These are phyloP conservation scores for Barnardius zonarius DNA, from an alignment of 2,113 vertebrate genomes.

Conservation along the genomic window DNA sequence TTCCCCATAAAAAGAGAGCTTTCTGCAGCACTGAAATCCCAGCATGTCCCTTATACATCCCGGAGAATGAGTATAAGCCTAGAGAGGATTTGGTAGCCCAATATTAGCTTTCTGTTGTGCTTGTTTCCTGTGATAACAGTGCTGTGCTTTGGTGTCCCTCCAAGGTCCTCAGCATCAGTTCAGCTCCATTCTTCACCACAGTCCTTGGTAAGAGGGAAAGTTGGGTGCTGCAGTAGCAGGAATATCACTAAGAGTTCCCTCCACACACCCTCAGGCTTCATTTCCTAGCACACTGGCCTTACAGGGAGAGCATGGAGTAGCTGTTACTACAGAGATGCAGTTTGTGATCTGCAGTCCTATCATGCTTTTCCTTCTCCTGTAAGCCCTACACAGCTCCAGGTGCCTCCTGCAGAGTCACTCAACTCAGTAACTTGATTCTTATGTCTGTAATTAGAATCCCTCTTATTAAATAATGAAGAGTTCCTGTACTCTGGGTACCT, in stretches of 20 bases:
- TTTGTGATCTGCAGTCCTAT: neutral
- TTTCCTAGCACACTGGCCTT: neutral
- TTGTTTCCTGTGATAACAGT: neutral
- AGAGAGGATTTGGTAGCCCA: neutral
- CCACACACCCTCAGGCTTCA: rapidly evolving
- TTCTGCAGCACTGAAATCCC: neutral
- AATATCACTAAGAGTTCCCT: rapidly evolving
- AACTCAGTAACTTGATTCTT: conserved; percentile 3
- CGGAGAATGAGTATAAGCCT: neutral
- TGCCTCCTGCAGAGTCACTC: neutral
- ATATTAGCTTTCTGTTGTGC: neutral
- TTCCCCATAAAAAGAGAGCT: neutral
- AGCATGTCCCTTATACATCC: neutral
- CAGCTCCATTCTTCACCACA: rapidly evolving
- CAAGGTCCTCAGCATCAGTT: rapidly evolving
- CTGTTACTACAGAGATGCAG: neutral
- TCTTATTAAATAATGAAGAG: conserved; percentile 58
- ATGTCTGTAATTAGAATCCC: conserved; percentile 25
- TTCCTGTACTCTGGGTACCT: neutral
- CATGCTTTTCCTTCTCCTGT: neutral
- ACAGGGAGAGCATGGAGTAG: neutral
- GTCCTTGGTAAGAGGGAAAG: neutral
- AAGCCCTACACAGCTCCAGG: neutral
- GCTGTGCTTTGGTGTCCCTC: neutral
- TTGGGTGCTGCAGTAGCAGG: neutral